phyloP scores from a whole-genome alignment of 2,113 vertebrate species.

The Solenodon paradoxus region DNA sequence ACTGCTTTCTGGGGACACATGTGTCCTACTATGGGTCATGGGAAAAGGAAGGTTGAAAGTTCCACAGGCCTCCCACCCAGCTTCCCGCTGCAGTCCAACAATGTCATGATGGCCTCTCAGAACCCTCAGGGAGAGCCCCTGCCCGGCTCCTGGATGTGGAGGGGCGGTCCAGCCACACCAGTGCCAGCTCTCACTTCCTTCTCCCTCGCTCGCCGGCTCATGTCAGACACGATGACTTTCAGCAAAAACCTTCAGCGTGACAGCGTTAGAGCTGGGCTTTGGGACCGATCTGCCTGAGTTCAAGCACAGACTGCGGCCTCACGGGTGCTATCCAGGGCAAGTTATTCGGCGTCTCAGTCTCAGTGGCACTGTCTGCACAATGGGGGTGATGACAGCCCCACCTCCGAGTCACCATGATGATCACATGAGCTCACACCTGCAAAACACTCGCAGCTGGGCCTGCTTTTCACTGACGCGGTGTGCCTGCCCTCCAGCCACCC shows the following conservation, averaged over 20 bases:
- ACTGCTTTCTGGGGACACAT: background rate
- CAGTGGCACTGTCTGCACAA: background rate
- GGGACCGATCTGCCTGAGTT: background rate
- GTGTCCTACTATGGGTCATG: background rate
- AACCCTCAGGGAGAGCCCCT: too few relatives aligned
- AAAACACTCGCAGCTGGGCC: background rate
- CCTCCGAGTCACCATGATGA: background rate
- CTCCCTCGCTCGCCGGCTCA: background rate
- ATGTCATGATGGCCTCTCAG: too few relatives aligned
- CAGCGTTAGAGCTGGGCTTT: background rate
- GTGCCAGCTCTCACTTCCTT: background rate
- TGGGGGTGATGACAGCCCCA: background rate
- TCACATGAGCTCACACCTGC: background rate
- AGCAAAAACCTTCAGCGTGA: background rate
- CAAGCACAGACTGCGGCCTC: background rate
- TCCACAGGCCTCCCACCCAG: background rate
- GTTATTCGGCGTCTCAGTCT: background rate
- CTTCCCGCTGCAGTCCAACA: background rate
- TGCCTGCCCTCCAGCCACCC: background rate
- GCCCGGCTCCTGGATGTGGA: too few relatives aligned
- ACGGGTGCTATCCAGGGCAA: too few relatives aligned
- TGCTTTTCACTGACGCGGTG: rapidly evolving
- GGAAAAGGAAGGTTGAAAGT: background rate
- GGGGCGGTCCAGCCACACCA: background rate
- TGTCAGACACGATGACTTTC: background rate